Conservation (phyloP, 1,140 invertebrate genomes). For the Whitmania pigra region DNA sequence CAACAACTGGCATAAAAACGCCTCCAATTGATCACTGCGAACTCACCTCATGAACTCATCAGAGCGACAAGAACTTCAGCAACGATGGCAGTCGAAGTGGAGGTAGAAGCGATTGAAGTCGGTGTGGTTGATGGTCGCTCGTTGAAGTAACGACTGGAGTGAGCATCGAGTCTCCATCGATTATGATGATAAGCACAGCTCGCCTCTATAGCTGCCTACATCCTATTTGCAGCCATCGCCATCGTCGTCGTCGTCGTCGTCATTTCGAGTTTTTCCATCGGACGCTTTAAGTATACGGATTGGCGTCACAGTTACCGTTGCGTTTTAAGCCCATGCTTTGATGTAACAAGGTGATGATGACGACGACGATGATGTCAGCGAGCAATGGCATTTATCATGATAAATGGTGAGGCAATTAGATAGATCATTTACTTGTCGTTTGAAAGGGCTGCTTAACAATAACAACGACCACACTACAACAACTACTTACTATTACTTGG, state of each 20-base stretch:
- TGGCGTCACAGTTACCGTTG: background rate
- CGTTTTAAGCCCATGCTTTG: background rate
- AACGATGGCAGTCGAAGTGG: too few relatives aligned
- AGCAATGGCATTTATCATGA: background rate
- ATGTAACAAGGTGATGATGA: constrained; percentile 9
- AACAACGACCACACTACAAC: too few relatives aligned
- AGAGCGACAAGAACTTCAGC: too few relatives aligned
- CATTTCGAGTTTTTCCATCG: background rate
- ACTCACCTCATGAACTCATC: too few relatives aligned
- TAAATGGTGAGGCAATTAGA: background rate
- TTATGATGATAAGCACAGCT: background rate
- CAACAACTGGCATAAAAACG: too few relatives aligned
- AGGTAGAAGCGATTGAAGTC: too few relatives aligned
- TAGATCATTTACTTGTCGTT: background rate
- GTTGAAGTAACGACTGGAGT: too few relatives aligned
- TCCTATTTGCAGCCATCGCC: background rate
- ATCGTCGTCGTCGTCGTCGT: background rate
- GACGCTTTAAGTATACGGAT: background rate
- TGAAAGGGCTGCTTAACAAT: too few relatives aligned
- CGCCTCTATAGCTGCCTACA: background rate
- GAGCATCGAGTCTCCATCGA: background rate
- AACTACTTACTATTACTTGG: too few relatives aligned
- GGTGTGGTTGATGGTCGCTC: too few relatives aligned
- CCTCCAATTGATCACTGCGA: too few relatives aligned
- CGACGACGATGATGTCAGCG: background rate